phyloP scores from a whole-genome alignment of 2,888 invertebrate genomes.

The Pterobdella sp. region DNA sequence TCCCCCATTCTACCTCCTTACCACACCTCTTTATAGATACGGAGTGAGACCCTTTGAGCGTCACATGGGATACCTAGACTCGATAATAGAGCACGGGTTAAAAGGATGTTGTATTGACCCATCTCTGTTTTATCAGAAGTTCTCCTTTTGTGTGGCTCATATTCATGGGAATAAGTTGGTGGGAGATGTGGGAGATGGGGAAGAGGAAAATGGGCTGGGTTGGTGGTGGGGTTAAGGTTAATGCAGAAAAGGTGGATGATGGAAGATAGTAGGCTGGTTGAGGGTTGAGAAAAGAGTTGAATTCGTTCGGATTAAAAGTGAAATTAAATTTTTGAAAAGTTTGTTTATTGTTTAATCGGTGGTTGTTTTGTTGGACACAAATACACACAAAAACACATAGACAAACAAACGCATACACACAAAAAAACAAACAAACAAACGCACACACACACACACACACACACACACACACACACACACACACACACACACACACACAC shows the following conservation, averaged over 20 bases:
- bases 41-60: constrained; percentile 23
- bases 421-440: background rate
- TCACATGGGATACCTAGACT: constrained; percentile 21
- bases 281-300: background rate
- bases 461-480: background rate
- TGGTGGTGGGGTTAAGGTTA: background rate
- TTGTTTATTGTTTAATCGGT: too few relatives aligned
- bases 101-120: constrained; percentile 13
- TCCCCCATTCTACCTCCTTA: background rate
- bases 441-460: background rate
- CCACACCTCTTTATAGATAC: background rate
- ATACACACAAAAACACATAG: background rate
- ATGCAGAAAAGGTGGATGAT: background rate
- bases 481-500: background rate
- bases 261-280: background rate
- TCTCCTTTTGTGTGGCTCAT: constrained; percentile 25
- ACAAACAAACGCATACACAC: background rate
- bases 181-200: background rate
- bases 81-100: constrained; percentile 15
- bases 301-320: background rate
- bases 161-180: constrained; percentile 26
- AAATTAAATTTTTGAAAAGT: background rate
- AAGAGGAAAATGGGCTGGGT: background rate
- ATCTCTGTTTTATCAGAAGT: constrained; percentile 27
- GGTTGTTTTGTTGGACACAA: background rate